Conservation (phyloP, 1,140 invertebrate genomes). For the Danaus plexippus region DNA sequence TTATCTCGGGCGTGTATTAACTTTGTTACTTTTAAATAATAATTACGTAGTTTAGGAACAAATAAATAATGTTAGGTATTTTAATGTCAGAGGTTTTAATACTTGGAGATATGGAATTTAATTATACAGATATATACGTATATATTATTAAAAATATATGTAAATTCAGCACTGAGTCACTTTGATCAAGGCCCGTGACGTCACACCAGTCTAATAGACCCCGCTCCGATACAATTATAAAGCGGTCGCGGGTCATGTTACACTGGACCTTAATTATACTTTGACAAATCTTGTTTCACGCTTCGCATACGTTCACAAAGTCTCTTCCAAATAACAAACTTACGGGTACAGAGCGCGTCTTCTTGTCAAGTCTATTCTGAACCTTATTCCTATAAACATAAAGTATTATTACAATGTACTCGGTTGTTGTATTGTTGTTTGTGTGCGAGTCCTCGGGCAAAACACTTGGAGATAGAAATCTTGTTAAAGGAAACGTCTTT, state of each 20-base stretch:
- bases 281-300: constrained; percentile 63
- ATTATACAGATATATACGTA: no score
- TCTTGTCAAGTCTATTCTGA: constrained; percentile 2
- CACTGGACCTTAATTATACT: constrained; percentile 46
- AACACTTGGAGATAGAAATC: constrained; percentile 60
- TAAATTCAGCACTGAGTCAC: background rate
- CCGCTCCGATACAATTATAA: background rate
- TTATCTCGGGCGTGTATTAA: no score
- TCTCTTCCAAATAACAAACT: constrained; percentile 39
- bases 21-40: no score
- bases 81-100: no score
- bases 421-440: constrained; percentile 12
- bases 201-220: constrained; percentile 13
- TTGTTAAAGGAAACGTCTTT: constrained; percentile 66
- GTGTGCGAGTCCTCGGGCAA: constrained; percentile 46
- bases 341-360: constrained; percentile 7
- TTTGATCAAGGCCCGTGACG: constrained; percentile 24
- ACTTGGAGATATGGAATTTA: no score
- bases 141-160: no score
- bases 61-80: no score
- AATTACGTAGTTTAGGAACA: no score
- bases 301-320: constrained; percentile 55
- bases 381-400: constrained; percentile 11
- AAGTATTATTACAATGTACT: constrained; percentile 7
- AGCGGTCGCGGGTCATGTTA: constrained; percentile 22